These are phyloP conservation scores for Neolamprologus fasciatus DNA, from an alignment of 2,113 vertebrate species.

Conservation along the genomic window DNA sequence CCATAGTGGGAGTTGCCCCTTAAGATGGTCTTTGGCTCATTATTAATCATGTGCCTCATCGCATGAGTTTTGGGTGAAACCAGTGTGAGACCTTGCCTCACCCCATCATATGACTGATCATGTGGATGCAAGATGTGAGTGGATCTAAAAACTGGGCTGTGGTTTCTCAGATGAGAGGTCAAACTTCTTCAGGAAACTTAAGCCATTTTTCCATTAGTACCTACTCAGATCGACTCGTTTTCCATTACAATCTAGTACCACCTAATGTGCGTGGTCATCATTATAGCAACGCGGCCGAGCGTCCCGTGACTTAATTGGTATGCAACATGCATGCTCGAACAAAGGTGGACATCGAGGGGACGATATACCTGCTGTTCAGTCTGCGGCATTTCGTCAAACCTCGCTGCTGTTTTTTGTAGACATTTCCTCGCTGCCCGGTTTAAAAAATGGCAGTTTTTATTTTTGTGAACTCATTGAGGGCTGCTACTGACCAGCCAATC, in stretches of 20 bases:
- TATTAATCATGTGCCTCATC: background rate
- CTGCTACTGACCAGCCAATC: background rate
- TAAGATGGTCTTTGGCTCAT: background rate
- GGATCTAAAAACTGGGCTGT: background rate
- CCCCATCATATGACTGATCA: background rate
- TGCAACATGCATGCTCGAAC: background rate
- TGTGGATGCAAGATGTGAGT: background rate
- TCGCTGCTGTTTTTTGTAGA: background rate
- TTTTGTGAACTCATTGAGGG: background rate
- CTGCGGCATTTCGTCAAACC: background rate
- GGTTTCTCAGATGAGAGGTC: background rate
- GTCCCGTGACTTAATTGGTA: background rate
- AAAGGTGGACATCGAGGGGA: background rate
- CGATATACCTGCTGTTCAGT: background rate
- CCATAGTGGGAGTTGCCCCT: background rate
- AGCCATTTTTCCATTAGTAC: background rate
- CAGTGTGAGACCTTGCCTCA: background rate
- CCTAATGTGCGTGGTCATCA: background rate
- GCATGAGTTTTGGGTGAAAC: background rate
- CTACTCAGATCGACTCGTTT: background rate
- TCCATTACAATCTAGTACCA: background rate
- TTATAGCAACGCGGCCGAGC: accelerated
- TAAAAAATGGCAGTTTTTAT: background rate
- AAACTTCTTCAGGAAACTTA: background rate
- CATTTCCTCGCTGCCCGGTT: background rate